phyloP scores from a whole-genome alignment of 2,888 invertebrate genomes.

The Polyommatus iphigenia region DNA sequence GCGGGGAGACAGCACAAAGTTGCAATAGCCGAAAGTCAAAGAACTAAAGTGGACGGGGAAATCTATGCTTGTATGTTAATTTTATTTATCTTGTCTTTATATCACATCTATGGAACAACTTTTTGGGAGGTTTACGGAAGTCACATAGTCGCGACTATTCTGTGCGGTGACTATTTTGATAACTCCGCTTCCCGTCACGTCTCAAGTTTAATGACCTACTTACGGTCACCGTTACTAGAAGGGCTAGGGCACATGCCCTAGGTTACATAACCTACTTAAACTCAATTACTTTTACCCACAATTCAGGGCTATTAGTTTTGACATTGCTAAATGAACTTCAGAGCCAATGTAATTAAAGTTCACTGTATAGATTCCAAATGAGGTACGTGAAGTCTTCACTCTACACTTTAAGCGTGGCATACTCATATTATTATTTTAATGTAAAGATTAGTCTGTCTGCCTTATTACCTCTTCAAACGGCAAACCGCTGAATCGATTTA shows the following conservation, averaged over 20 bases:
- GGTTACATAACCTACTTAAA: not conserved
- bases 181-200: slow-evolving; percentile 45
- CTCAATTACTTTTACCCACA: slow-evolving; percentile 6
- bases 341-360: not conserved
- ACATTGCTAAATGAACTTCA: not conserved
- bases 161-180: slow-evolving; percentile 40
- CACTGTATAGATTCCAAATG: not conserved
- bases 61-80: no score
- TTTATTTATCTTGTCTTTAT: slow-evolving; percentile 6
- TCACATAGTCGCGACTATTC: slow-evolving; percentile 35
- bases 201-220: slow-evolving; percentile 43
- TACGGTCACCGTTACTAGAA: slow-evolving; percentile 39
- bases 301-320: not conserved
- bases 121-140: slow-evolving; percentile 42
- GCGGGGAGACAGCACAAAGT: no score
- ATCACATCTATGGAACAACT: not conserved
- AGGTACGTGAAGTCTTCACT: not conserved
- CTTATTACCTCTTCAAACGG: no score
- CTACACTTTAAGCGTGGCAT: no score
- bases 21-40: no score
- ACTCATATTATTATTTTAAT: no score
- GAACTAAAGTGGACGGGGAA: no score
- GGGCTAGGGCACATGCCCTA: slow-evolving; percentile 13
- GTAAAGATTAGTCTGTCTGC: no score
- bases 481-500: no score